A percentile compares a stretch with the other conserved stretches of the same genome.
Conservation (phyloP, 2,113 vertebrate genomes). For the Panthera tigris region DNA sequence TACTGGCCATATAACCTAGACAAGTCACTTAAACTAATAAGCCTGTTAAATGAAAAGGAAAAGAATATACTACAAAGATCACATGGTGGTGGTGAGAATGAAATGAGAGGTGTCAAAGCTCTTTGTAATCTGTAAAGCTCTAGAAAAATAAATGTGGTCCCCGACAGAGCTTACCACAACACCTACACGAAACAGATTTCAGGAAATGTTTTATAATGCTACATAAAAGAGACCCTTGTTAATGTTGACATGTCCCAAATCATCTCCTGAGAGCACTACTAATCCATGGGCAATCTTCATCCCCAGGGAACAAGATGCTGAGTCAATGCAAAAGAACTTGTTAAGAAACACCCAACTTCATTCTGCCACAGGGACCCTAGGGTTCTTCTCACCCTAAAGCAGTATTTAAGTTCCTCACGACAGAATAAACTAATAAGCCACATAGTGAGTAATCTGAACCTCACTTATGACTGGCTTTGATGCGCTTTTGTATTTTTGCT, state of each 20-base stretch:
- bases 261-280: neutral
- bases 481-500: neutral
- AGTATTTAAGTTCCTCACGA: neutral
- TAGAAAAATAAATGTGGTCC: neutral
- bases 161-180: neutral
- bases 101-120: neutral
- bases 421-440: neutral
- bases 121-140: neutral
- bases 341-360: neutral
- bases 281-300: neutral
- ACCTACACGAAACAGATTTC: neutral
- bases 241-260: neutral
- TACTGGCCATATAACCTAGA: neutral
- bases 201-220: slow-evolving; percentile 11
- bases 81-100: neutral
- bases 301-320: neutral
- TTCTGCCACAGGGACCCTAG: neutral
- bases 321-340: neutral
- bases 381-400: neutral
- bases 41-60: neutral
- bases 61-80: neutral
- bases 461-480: neutral
- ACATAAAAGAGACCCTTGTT: neutral
- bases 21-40: neutral
- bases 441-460: neutral